A percentile compares a stretch with the other conserved stretches of the same genome.
Conservation (phyloP, 2,113 vertebrate species). For the Stercorarius parasiticus region DNA sequence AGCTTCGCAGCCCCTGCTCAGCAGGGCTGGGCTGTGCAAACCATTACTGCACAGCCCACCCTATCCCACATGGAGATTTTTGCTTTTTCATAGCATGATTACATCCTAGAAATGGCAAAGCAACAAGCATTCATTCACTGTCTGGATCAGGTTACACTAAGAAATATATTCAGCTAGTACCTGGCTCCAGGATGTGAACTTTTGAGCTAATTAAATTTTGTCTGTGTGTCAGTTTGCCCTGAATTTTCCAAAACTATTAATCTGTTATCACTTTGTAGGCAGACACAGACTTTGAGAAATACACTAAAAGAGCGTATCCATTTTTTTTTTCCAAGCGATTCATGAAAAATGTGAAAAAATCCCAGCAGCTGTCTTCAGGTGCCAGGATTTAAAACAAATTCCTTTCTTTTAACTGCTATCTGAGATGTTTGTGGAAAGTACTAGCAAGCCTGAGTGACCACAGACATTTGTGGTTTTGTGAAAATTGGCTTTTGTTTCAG, state of each 20-base stretch:
- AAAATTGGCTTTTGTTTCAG: background rate
- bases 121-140: background rate
- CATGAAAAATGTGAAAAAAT: background rate
- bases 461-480: background rate
- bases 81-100: background rate
- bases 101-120: background rate
- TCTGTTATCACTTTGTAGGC: background rate
- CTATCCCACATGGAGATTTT: background rate
- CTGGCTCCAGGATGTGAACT: background rate
- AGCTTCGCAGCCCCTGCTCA: background rate
- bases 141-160: background rate
- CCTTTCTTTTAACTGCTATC: background rate
- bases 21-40: background rate
- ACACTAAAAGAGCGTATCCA: background rate
- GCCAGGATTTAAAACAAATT: background rate
- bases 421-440: background rate
- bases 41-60: background rate
- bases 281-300: background rate
- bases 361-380: background rate
- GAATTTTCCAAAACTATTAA: background rate
- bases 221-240: background rate
- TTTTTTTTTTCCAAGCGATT: background rate
- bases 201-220: background rate
- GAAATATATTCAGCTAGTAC: background rate
- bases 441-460: background rate